Evolutionary conservation across 2,888 invertebrate genomes (phyloP).

Genomic region (Lysandra bellargus): DNA sequence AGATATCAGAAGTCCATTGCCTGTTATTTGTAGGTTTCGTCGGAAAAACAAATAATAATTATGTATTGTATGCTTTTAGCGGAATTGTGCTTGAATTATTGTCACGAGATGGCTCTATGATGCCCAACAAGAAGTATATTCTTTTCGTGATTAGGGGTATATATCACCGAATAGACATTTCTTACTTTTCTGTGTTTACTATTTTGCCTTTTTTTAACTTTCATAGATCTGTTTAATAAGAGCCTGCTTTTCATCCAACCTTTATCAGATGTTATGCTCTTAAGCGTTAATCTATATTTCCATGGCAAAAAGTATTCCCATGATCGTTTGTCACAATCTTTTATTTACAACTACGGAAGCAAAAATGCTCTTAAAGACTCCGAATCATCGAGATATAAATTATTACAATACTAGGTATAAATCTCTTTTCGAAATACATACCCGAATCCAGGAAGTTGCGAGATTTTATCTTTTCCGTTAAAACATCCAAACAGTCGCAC

Average conservation of each 20-base stretch:
- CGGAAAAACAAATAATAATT: slow-evolving; percentile 6
- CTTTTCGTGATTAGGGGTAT: too few species aligned
- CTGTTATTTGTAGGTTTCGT: neutral
- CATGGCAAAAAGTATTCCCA: neutral
- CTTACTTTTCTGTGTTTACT: too few species aligned
- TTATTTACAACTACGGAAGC: neutral
- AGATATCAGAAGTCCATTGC: slow-evolving; percentile 13
- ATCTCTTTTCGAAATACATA: neutral
- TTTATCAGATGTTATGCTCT: too few species aligned
- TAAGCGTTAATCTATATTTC: neutral
- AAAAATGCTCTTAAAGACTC: neutral
- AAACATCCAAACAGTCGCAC: slow-evolving; percentile 23
- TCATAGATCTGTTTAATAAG: too few species aligned
- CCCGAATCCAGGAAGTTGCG: neutral
- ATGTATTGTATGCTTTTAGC: neutral
- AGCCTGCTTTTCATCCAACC: too few species aligned
- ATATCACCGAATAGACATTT: too few species aligned
- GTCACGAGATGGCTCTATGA: neutral
- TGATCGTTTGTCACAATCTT: neutral
- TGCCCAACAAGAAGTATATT: too few species aligned
- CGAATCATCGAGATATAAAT: neutral
- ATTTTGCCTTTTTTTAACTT: too few species aligned
- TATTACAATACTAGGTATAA: neutral
- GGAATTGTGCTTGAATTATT: neutral
- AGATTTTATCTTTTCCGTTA: slow-evolving; percentile 27